These are phyloP conservation scores for Atta texana DNA, from an alignment of 1,140 invertebrate species.

Conservation along the genomic window DNA sequence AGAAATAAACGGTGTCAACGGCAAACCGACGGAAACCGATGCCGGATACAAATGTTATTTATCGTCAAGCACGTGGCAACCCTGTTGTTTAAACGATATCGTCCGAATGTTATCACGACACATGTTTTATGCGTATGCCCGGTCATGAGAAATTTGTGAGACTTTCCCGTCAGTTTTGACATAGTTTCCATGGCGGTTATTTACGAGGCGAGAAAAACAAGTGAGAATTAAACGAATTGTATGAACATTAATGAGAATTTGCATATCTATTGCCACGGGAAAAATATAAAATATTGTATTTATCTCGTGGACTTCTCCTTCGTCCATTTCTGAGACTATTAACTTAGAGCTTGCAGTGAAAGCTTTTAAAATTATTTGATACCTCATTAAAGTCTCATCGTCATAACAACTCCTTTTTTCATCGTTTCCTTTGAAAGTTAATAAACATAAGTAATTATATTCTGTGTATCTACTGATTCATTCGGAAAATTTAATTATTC, in stretches of 20 bases:
- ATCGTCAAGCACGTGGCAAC: conserved; percentile 66
- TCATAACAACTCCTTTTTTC: conserved; percentile 20
- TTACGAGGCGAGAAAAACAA: not conserved
- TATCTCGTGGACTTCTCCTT: not conserved
- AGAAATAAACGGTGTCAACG: conserved; percentile 75
- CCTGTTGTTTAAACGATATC: conserved; percentile 68
- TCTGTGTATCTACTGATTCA: not conserved
- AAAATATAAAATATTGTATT: conserved; percentile 14
- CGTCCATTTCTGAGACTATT: not conserved
- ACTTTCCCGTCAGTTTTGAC: conserved; percentile 31
- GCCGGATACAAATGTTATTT: conserved; percentile 73
- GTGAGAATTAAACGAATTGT: conserved; percentile 3
- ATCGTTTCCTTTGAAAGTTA: not conserved
- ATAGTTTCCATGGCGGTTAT: conserved; percentile 13
- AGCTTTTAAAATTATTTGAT: conserved; percentile 34
- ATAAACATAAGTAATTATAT: conserved; percentile 26
- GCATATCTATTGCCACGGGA: not conserved
- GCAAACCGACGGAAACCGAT: conserved; percentile 63
- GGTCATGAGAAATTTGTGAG: conserved; percentile 59
- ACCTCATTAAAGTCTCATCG: conserved; percentile 33
- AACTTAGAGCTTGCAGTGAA: not conserved
- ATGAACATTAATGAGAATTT: conserved; percentile 15
- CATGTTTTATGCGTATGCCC: conserved; percentile 47
- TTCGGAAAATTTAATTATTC: not conserved
- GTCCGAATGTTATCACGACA: conserved; percentile 64